These are phyloP conservation scores for Homarus gammarus DNA, from an alignment of 2,888 invertebrate species.

Conservation along the genomic window DNA sequence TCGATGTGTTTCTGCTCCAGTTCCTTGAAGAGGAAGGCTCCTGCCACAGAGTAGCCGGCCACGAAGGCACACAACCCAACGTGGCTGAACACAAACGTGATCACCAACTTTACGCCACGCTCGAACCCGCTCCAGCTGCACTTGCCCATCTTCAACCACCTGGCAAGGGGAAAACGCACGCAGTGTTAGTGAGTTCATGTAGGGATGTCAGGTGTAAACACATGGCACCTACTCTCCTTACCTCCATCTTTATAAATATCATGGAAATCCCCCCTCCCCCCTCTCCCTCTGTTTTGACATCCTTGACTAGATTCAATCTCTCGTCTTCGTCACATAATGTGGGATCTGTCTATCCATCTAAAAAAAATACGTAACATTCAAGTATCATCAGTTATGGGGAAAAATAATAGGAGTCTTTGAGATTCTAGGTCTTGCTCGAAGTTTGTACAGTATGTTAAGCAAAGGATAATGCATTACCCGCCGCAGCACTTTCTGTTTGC, in stretches of 20 bases:
- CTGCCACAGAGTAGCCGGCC: slow-evolving; percentile 86
- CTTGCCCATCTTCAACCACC: slow-evolving; percentile 66
- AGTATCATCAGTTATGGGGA: no score
- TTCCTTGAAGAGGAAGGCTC: slow-evolving; percentile 87
- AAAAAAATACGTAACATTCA: no score
- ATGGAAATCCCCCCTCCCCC: no score
- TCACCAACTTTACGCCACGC: slow-evolving; percentile 77
- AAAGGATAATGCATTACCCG: no score
- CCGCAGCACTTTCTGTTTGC: no score
- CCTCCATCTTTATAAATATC: not conserved
- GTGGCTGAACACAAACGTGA: slow-evolving; percentile 84
- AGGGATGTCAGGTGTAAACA: not conserved
- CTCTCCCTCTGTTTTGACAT: no score
- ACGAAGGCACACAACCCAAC: slow-evolving; percentile 87
- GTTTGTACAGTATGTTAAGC: no score
- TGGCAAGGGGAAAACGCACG: not conserved
- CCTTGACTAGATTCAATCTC: no score
- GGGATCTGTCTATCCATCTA: no score
- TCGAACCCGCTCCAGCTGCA: slow-evolving; percentile 61
- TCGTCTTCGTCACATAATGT: no score
- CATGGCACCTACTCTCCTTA: not conserved
- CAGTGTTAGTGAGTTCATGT: not conserved
- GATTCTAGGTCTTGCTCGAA: no score
- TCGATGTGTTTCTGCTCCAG: slow-evolving; percentile 86
- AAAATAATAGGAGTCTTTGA: no score